Evolutionary conservation across 2,113 vertebrate species (phyloP).

Genomic region (Vanacampus margaritifer): DNA sequence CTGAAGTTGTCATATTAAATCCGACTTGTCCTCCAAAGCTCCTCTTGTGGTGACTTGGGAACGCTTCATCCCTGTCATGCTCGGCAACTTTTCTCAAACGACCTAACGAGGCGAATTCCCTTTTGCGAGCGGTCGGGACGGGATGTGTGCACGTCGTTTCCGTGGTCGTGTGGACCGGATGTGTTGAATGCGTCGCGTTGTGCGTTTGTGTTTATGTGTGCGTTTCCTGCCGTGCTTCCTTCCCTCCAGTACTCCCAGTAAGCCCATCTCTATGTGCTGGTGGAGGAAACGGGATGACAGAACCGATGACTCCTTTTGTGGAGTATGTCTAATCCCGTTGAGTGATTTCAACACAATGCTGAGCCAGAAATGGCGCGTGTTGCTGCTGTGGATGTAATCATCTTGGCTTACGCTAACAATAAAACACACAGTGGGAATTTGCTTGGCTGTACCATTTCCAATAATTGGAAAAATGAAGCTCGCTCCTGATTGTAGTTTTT

Average conservation of each 20-base stretch:
- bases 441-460: slow-evolving; percentile 49
- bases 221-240: slow-evolving; percentile 66
- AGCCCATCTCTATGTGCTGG: slow-evolving; percentile 52
- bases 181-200: slow-evolving; percentile 40
- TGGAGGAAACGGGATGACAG: slow-evolving; percentile 62
- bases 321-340: slow-evolving; percentile 51
- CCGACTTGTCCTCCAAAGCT: not conserved
- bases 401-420: not conserved
- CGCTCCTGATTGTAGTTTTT: slow-evolving; percentile 34
- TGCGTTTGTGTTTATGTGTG: slow-evolving; percentile 10
- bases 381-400: not conserved
- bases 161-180: slow-evolving; percentile 43
- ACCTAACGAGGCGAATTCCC: not conserved
- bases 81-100: not conserved
- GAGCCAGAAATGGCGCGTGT: not conserved
- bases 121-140: not conserved
- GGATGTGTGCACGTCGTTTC: slow-evolving; percentile 57
- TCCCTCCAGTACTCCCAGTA: slow-evolving; percentile 52
- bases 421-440: slow-evolving; percentile 42
- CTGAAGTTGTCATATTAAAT: not conserved
- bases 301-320: slow-evolving; percentile 42
- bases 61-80: not conserved
- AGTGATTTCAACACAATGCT: slow-evolving; percentile 38
- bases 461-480: slow-evolving; percentile 45
- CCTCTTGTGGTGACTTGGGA: not conserved